phyloP scores from a whole-genome alignment of 2,113 vertebrate species.

The Burhinus bistriatus region DNA sequence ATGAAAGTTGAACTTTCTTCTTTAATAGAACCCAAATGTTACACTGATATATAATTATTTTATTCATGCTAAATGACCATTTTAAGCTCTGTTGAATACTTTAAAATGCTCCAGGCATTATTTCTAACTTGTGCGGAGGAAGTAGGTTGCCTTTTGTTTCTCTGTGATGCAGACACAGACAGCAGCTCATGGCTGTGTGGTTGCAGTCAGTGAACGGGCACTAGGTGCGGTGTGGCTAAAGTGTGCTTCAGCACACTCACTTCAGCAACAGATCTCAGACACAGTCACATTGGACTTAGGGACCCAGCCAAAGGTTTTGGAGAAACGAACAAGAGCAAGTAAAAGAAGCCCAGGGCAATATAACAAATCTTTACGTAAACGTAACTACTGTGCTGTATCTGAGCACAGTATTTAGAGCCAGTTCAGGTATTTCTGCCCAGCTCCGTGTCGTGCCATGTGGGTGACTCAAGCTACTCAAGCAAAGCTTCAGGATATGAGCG shows the following conservation, averaged over 20 bases:
- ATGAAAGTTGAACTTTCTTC: accelerated
- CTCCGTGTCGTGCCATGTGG: accelerated
- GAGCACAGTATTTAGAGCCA: accelerated
- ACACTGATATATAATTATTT: background rate
- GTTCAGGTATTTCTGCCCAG: background rate
- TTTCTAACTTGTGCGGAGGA: background rate
- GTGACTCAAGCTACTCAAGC: background rate
- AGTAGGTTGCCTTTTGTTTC: background rate
- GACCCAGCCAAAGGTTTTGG: background rate
- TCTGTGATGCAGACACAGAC: accelerated
- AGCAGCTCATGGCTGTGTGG: background rate
- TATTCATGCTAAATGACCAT: background rate
- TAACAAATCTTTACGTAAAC: background rate
- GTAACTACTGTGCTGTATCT: background rate
- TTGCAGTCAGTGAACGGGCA: background rate
- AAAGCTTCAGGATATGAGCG: background rate
- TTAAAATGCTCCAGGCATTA: background rate
- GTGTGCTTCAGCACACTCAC: accelerated
- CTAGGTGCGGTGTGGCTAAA: accelerated
- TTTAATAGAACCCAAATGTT: background rate
- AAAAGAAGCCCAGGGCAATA: background rate
- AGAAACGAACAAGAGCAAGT: background rate
- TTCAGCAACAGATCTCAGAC: background rate
- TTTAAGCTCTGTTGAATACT: background rate
- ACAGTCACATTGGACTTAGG: background rate